Percentiles rank a stretch among this genome's conserved stretches.
phyloP scores from a whole-genome alignment of 2,888 invertebrate species.

The Andrena haemorrhoa region DNA sequence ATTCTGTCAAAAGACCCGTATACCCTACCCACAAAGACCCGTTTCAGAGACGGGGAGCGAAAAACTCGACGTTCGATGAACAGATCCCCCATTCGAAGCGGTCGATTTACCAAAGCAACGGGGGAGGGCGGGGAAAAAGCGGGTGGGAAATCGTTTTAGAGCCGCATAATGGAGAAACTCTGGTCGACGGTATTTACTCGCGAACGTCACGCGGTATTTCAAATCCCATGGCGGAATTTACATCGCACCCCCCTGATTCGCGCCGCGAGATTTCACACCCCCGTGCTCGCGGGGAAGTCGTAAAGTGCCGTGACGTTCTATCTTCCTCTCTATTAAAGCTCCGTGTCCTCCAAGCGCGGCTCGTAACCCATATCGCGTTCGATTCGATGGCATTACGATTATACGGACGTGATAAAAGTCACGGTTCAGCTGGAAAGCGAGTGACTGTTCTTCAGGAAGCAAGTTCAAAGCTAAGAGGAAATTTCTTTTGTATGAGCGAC shows the following conservation, averaged over 20 bases:
- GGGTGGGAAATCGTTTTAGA: constrained; percentile 47
- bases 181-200: constrained; percentile 44
- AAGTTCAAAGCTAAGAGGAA: neutral
- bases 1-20: constrained; percentile 41
- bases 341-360: neutral
- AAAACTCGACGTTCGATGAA: constrained; percentile 47
- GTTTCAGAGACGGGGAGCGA: constrained; percentile 16
- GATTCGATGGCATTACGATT: constrained; percentile 39
- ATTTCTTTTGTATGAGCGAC: neutral
- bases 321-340: constrained; percentile 13
- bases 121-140: neutral
- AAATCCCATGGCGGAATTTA: constrained; percentile 21
- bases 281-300: constrained; percentile 21
- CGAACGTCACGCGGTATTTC: constrained; percentile 19
- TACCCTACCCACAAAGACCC: constrained; percentile 32
- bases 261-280: neutral
- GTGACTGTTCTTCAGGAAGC: neutral
- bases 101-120: constrained; percentile 41
- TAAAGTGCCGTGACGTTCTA: constrained; percentile 37
- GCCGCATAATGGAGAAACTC: constrained; percentile 38
- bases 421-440: neutral
- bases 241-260: constrained; percentile 8
- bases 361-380: constrained; percentile 44
- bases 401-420: constrained; percentile 18
- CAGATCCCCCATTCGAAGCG: constrained; percentile 19